phyloP scores from a whole-genome alignment of 2,888 invertebrate genomes.

The Lasioglossum villosulum region DNA sequence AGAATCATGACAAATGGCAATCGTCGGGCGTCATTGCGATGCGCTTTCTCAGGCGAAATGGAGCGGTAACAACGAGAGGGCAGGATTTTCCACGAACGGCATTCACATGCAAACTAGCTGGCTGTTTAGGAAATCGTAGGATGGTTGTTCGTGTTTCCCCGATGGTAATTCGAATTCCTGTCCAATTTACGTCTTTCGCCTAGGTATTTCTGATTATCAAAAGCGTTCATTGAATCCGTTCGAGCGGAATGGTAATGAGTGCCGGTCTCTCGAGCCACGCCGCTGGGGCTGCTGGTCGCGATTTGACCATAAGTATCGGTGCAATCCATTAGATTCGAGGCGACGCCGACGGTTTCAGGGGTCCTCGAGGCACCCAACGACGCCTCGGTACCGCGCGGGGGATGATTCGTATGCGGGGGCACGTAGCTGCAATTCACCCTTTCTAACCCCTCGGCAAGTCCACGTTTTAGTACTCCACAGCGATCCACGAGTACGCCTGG shows the following conservation, averaged over 20 bases:
- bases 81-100: neutral
- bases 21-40: neutral
- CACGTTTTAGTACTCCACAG: conserved; percentile 72
- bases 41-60: neutral
- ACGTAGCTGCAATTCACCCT: conserved; percentile 82
- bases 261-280: conserved; percentile 19
- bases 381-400: conserved; percentile 51
- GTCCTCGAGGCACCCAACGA: conserved; percentile 37
- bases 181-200: conserved; percentile 41
- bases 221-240: conserved; percentile 56
- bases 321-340: conserved; percentile 75
- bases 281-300: conserved; percentile 61
- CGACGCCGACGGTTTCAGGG: conserved; percentile 55
- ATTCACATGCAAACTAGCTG: neutral
- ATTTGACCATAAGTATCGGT: conserved; percentile 77
- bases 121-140: neutral
- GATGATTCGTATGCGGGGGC: conserved; percentile 80
- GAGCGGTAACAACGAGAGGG: conserved; percentile 1
- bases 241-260: conserved; percentile 67
- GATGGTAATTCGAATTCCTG: neutral
- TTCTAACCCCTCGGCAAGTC: conserved; percentile 64
- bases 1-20: neutral
- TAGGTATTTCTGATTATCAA: conserved; percentile 69
- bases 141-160: neutral
- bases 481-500: conserved; percentile 61